Evolutionary conservation across 2,797 vertebrate species (phyloP).

Genomic region (Aphelocoma californica): DNA sequence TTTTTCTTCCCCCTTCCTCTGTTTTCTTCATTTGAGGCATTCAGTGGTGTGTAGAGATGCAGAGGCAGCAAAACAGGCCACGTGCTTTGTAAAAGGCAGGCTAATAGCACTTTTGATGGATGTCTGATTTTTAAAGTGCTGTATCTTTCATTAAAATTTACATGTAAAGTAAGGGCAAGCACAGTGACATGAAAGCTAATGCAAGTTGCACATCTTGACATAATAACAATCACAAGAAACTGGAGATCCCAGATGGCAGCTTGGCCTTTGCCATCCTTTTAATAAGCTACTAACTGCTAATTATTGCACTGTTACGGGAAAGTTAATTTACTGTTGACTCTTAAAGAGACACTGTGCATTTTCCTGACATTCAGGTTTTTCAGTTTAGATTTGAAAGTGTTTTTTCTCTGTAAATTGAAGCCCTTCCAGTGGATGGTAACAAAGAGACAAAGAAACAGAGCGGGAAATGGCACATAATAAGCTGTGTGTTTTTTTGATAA

Average conservation of each 20-base stretch:
- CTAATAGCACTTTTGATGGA: conserved; percentile 73
- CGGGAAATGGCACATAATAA: conserved; percentile 34
- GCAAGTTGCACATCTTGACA: conserved; percentile 76
- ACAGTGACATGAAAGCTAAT: conserved; percentile 79
- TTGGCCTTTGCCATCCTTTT: conserved; percentile 85
- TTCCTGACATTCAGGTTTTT: conserved; percentile 49
- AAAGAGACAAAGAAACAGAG: conserved; percentile 29
- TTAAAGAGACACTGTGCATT: conserved; percentile 78
- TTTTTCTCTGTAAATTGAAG: conserved; percentile 22
- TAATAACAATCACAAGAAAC: conserved; percentile 81
- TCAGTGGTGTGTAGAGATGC: conserved; percentile 63
- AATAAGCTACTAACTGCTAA: conserved; percentile 87
- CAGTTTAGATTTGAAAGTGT: conserved; percentile 34
- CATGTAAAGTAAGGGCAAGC: conserved; percentile 75
- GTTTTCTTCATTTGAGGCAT: conserved; percentile 28
- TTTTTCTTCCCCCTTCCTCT: not conserved
- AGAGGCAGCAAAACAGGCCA: conserved; percentile 60
- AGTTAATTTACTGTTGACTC: conserved; percentile 85
- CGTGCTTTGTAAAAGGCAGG: conserved; percentile 67
- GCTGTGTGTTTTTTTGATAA: not conserved
- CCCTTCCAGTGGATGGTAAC: conserved; percentile 36
- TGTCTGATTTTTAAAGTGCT: conserved; percentile 74
- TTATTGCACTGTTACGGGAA: conserved; percentile 82
- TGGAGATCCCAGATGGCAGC: conserved; percentile 84
- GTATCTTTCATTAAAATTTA: conserved; percentile 79